A percentile compares a stretch with the other conserved stretches of the same genome.
phyloP scores from a whole-genome alignment of 1,140 invertebrate species.

The Caerostris darwini region DNA sequence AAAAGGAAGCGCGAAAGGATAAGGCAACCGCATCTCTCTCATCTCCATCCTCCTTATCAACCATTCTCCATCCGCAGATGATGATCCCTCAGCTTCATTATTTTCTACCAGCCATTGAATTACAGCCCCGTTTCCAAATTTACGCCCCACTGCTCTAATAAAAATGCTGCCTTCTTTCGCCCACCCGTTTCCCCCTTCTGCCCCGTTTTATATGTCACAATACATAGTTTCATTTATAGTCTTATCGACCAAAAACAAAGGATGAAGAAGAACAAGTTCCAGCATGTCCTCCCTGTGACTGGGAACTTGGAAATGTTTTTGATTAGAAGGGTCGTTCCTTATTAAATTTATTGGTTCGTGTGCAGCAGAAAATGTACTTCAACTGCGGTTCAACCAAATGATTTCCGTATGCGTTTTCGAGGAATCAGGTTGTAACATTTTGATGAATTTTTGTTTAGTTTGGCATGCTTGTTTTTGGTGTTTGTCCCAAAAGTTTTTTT shows the following conservation, averaged over 20 bases:
- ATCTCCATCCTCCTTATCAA: conserved; percentile 63
- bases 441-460: no score
- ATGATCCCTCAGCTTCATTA: conserved; percentile 65
- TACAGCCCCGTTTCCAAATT: conserved; percentile 61
- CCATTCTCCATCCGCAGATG: conserved; percentile 63
- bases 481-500: no score
- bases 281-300: not conserved
- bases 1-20: conserved; percentile 52
- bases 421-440: not conserved
- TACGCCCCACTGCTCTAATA: conserved; percentile 47
- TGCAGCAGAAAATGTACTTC: conserved; percentile 24
- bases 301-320: conserved; percentile 4
- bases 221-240: conserved; percentile 34
- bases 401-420: not conserved
- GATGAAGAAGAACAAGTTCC: not conserved
- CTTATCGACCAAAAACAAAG: conserved; percentile 59
- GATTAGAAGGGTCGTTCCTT: conserved; percentile 34
- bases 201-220: conserved; percentile 47
- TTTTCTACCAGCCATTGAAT: conserved; percentile 66
- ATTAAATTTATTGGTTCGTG: conserved; percentile 33
- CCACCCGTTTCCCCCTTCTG: not conserved
- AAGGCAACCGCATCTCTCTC: conserved; percentile 53
- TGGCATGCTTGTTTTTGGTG: no score
- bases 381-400: not conserved
- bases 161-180: conserved; percentile 44